These are phyloP conservation scores for Anniella stebbinsi DNA, from an alignment of 2,797 vertebrate species.

Conservation along the genomic window DNA sequence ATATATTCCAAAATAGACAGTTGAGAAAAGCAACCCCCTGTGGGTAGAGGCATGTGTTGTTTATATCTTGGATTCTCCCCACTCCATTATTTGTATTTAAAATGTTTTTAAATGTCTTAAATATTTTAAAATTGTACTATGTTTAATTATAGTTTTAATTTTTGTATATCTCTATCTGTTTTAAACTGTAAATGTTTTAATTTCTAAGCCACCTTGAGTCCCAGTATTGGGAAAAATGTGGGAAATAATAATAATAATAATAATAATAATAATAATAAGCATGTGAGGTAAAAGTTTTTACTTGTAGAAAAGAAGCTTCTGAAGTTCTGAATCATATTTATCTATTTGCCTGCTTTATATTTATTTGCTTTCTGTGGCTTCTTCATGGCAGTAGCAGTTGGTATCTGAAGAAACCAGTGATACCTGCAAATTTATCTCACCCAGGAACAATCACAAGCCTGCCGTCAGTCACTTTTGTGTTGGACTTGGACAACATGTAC, in stretches of 20 bases:
- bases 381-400: background rate
- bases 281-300: background rate
- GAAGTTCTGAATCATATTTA: background rate
- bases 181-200: no score
- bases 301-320: background rate
- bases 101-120: no score
- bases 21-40: conserved; percentile 17
- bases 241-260: no score
- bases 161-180: no score
- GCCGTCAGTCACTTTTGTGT: background rate
- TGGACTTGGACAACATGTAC: background rate
- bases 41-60: background rate
- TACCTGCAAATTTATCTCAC: background rate
- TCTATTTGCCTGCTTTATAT: background rate
- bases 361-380: background rate
- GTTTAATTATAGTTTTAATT: no score
- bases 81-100: no score
- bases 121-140: no score
- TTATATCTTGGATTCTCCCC: no score
- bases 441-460: background rate
- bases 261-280: no score
- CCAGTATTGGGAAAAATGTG: no score
- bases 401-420: background rate
- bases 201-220: no score
- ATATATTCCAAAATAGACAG: conserved; percentile 27